Percentiles rank a stretch among this genome's conserved stretches.
These are phyloP conservation scores for Polia nebulosa DNA, from an alignment of 2,888 invertebrate genomes.

Conservation along the genomic window DNA sequence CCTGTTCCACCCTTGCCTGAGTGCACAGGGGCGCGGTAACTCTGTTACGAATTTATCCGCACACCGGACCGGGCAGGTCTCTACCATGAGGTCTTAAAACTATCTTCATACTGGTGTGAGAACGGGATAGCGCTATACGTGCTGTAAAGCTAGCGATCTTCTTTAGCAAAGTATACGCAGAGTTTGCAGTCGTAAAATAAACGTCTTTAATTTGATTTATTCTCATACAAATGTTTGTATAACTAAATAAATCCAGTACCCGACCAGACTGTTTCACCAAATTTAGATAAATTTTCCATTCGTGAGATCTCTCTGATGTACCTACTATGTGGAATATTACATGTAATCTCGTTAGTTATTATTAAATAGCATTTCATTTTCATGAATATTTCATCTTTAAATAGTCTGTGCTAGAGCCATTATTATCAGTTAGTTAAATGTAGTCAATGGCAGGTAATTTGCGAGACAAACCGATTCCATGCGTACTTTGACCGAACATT, in stretches of 20 bases:
- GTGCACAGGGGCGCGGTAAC: too few relatives aligned
- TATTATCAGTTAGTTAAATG: background rate
- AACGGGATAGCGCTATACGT: too few relatives aligned
- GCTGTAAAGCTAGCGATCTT: background rate
- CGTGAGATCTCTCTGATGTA: conserved; percentile 15
- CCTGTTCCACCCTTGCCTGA: too few relatives aligned
- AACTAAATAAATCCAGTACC: conserved; percentile 22
- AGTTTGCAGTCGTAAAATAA: background rate
- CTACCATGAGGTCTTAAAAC: too few relatives aligned
- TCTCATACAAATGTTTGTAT: conserved; percentile 1
- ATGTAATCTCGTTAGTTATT: conserved; percentile 11
- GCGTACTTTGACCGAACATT: too few relatives aligned
- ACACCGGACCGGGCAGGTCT: too few relatives aligned
- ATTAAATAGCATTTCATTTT: conserved; percentile 11
- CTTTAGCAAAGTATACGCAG: too few relatives aligned
- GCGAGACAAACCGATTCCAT: background rate
- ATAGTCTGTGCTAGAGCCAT: background rate
- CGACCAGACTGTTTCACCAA: conserved; percentile 15
- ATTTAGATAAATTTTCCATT: conserved; percentile 29
- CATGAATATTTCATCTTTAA: conserved; percentile 17
- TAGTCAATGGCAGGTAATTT: background rate
- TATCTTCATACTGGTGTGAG: too few relatives aligned
- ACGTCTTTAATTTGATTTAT: conserved; percentile 15
- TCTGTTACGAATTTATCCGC: too few relatives aligned
- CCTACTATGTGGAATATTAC: conserved; percentile 17